These are phyloP conservation scores for Apodemia zela DNA, from an alignment of 2,888 invertebrate genomes.

Conservation along the genomic window DNA sequence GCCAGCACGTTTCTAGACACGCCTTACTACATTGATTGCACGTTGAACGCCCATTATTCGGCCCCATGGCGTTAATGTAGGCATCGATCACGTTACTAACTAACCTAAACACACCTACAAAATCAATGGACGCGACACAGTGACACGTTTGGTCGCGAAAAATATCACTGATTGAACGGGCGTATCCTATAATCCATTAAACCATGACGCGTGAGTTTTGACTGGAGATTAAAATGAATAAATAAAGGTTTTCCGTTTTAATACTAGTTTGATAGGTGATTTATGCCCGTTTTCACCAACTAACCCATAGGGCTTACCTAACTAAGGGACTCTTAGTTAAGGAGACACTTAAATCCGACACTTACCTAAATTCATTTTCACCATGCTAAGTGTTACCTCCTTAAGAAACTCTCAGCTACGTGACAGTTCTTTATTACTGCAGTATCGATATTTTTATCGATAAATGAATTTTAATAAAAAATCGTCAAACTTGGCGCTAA, in stretches of 20 bases:
- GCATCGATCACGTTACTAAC: constrained; percentile 29
- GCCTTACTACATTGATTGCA: constrained; percentile 34
- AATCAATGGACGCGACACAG: constrained; percentile 6
- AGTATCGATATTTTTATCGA: no score
- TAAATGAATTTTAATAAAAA: no score
- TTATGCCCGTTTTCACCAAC: no score
- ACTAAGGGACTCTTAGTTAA: no score
- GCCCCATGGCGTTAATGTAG: constrained; percentile 28
- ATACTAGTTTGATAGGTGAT: no score
- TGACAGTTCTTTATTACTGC: no score
- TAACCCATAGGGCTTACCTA: no score
- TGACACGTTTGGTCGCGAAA: constrained; percentile 16
- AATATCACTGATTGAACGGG: constrained; percentile 38
- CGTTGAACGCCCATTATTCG: constrained; percentile 32
- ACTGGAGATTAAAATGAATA: background rate
- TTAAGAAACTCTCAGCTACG: no score
- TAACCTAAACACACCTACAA: constrained; percentile 28
- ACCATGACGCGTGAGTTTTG: constrained; percentile 40
- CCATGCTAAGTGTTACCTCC: no score
- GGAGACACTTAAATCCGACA: no score
- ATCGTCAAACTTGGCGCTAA: no score
- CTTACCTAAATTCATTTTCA: no score
- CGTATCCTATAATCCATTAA: constrained; percentile 66
- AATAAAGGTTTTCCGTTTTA: background rate
- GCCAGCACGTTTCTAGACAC: constrained; percentile 33